Base-by-base conservation (phyloP, 2,888 invertebrate species). In the Agrochola litura region DNA sequence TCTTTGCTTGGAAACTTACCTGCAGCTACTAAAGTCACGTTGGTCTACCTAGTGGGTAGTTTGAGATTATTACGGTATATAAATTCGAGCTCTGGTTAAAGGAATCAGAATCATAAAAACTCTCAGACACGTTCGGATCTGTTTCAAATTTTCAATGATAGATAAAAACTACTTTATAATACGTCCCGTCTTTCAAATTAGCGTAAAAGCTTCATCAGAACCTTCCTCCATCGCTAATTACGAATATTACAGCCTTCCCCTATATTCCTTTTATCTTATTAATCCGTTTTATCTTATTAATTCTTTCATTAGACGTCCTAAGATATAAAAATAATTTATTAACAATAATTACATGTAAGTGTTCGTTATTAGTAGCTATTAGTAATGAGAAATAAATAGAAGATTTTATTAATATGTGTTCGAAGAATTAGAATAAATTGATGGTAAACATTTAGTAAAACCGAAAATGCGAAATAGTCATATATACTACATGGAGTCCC, bases 271-370 rank as follows among this genome's bases (percentile, higher is more conserved):
- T 77, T 70, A 61, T 82, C 69, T 77, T 52, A 70, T 82, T 77
- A 82, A 77, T 82, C 41, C n/a, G 22, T 70, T 81, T 52, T 52
- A 52, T 52, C 52, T 52, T 70, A 82, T 80, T 70, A 81, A 52
- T 81, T 61, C 14, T 43, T 63, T 56, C 22, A 66, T 70, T 43
- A 25, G 56, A 61, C 43, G 14, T 61, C 12, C n/a, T 25, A 6
- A 19, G 30, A 64, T 30, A 56, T 49, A 30, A 43, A 19, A 79
- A 81, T 25, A 46, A 72, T 56, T 54, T n/a, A 12, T 58, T 60
- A 46, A n/a, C 41, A 16, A 41, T 54, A 22, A 46, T 78, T 19
- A 14, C 10, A 22, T 60, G 3, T 60, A 16, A 46, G 16, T 52
- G 49, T 14, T 9, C 10, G 30, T 52, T 64, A 25, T 56, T 49